These are phyloP conservation scores for Pogonocherus hispidulus DNA, from an alignment of 2,888 invertebrate genomes.

Conservation along the genomic window DNA sequence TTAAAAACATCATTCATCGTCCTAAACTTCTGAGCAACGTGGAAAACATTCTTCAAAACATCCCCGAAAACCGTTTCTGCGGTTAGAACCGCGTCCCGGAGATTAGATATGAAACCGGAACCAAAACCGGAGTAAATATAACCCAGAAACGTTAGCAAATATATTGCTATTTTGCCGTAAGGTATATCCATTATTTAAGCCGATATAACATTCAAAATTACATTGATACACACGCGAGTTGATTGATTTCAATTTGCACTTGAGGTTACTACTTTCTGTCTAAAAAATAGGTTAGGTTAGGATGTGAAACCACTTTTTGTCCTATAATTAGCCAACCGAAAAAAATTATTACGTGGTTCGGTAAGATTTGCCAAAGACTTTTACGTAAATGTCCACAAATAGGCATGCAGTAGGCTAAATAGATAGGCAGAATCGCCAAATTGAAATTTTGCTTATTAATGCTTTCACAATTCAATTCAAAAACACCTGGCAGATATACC, in stretches of 20 bases:
- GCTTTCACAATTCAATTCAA: too few species aligned
- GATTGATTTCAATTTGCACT: too few species aligned
- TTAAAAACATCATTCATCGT: conserved; percentile 86
- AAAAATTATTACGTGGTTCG: background rate
- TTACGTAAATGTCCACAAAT: background rate
- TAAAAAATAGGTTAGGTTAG: conserved; percentile 26
- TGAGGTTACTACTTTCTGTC: background rate
- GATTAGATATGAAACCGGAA: conserved; percentile 78
- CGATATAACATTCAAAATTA: background rate
- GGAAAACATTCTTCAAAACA: conserved; percentile 80
- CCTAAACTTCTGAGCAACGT: conserved; percentile 81
- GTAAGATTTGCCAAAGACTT: background rate
- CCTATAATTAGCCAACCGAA: conserved; percentile 8
- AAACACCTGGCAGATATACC: too few species aligned
- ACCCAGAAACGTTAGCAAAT: conserved; percentile 81
- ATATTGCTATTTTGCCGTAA: conserved; percentile 82
- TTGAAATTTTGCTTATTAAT: background rate
- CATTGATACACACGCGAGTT: too few species aligned
- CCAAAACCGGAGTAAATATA: conserved; percentile 88
- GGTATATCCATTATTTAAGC: conserved; percentile 77
- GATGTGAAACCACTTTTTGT: background rate
- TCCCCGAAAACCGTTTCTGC: conserved; percentile 87
- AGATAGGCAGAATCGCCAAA: background rate
- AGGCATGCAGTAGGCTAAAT: background rate
- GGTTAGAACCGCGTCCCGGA: conserved; percentile 84